These are phyloP conservation scores for Sicus ferrugineus DNA, from an alignment of 2,888 invertebrate genomes.

Conservation along the genomic window DNA sequence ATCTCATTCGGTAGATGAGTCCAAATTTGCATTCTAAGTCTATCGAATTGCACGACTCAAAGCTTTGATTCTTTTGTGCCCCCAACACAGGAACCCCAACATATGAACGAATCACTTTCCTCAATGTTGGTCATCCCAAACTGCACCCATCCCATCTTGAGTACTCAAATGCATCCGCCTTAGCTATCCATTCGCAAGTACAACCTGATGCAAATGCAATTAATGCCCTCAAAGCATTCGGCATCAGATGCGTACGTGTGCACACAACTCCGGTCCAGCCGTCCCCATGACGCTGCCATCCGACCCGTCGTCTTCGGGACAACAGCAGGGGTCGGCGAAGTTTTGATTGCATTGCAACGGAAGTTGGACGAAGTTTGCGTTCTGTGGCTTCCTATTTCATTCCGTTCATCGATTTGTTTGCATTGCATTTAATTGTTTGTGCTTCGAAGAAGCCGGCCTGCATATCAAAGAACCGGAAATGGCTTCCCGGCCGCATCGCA, in stretches of 20 bases:
- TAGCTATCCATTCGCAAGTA: conserved; percentile 61
- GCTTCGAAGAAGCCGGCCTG: not conserved
- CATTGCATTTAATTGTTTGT: conserved; percentile 11
- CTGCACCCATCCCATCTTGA: not conserved
- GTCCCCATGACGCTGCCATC: conserved; percentile 1
- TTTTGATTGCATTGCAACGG: conserved; percentile 18
- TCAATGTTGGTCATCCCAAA: not conserved
- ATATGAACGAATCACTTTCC: too few species aligned
- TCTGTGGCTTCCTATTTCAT: conserved; percentile 21
- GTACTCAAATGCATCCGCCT: not conserved
- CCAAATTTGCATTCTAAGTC: not conserved
- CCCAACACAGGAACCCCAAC: too few species aligned
- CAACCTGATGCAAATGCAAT: conserved; percentile 62
- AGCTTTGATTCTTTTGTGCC: not conserved
- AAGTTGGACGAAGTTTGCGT: conserved; percentile 8
- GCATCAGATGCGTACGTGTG: not conserved
- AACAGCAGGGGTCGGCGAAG: not conserved
- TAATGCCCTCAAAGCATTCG: conserved; percentile 55
- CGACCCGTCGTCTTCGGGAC: not conserved
- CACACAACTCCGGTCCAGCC: not conserved
- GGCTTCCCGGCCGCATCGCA: conserved; percentile 1
- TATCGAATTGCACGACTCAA: conserved; percentile 6
- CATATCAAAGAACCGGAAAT: conserved; percentile 27
- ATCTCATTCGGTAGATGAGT: not conserved
- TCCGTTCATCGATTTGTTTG: not conserved